Percentiles rank a stretch among this genome's conserved stretches.
phyloP scores from a whole-genome alignment of 2,888 invertebrate genomes.

The Antitype chi region DNA sequence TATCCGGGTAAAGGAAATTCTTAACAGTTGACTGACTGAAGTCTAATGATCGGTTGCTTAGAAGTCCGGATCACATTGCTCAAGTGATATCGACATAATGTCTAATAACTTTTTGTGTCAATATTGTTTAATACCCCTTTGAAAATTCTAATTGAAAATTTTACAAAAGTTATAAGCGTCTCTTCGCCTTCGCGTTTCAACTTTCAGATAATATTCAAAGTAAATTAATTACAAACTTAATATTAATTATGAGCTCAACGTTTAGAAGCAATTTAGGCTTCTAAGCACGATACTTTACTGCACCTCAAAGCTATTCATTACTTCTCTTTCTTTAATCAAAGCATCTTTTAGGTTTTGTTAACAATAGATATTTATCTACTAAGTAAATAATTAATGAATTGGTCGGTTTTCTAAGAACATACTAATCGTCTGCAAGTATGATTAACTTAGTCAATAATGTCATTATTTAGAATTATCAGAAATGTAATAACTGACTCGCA shows the following conservation, averaged over 20 bases:
- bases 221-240: constrained; percentile 49
- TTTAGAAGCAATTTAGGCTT: constrained; percentile 11
- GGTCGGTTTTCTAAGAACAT: not conserved
- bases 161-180: constrained; percentile 35
- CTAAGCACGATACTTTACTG: constrained; percentile 12
- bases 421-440: not conserved
- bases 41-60: constrained; percentile 15
- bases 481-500: too few relatives aligned
- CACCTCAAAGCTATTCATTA: constrained; percentile 8
- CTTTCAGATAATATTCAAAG: constrained; percentile 48
- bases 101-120: constrained; percentile 49
- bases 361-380: not conserved
- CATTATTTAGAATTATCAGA: not conserved
- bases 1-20: constrained; percentile 18
- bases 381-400: not conserved
- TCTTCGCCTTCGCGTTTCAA: constrained; percentile 32
- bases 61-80: constrained; percentile 23
- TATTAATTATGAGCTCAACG: constrained; percentile 23
- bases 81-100: constrained; percentile 35
- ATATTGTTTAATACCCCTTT: constrained; percentile 40
- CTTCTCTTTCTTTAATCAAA: constrained; percentile 5
- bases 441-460: not conserved
- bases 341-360: not conserved
- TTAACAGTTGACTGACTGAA: constrained; percentile 10
- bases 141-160: constrained; percentile 48